These are phyloP conservation scores for Sweltsa coloradensis DNA, from an alignment of 1,140 invertebrate genomes.

Conservation along the genomic window DNA sequence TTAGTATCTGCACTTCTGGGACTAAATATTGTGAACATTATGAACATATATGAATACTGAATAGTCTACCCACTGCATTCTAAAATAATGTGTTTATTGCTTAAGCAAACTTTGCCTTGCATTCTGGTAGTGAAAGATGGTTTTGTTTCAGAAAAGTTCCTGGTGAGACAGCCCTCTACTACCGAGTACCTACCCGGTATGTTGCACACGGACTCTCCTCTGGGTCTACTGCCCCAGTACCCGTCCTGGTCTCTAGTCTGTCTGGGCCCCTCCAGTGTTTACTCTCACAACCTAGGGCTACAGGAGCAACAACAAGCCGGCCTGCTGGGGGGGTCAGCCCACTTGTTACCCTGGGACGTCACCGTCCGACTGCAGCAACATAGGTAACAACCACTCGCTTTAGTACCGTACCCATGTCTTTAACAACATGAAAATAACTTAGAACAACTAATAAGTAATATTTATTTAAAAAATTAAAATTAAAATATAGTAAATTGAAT, in stretches of 20 bases:
- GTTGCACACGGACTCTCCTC: conserved; percentile 68
- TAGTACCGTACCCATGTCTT: too few relatives aligned
- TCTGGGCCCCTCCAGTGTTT: conserved; percentile 78
- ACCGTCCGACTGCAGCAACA: conserved; percentile 41
- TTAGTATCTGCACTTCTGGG: too few relatives aligned
- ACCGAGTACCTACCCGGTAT: conserved; percentile 85
- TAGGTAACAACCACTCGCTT: too few relatives aligned
- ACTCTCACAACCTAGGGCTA: conserved; percentile 78
- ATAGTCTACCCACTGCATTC: not conserved
- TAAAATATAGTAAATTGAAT: too few relatives aligned
- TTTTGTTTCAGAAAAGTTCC: conserved; percentile 36
- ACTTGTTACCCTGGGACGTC: conserved; percentile 91
- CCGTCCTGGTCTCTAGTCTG: conserved; percentile 88
- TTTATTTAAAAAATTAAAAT: too few relatives aligned
- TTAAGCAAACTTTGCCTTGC: conserved; percentile 1
- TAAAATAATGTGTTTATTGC: not conserved
- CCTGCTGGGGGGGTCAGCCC: conserved; percentile 79
- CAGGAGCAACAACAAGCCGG: conserved; percentile 65
- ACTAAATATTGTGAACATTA: too few relatives aligned
- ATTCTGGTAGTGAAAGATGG: too few relatives aligned
- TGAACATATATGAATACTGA: too few relatives aligned
- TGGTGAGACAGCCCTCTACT: conserved; percentile 64
- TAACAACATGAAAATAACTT: not conserved
- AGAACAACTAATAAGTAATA: too few relatives aligned
- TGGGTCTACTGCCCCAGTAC: conserved; percentile 71